Conservation (phyloP, 2,797 vertebrate genomes). For the Amazona finschi region DNA sequence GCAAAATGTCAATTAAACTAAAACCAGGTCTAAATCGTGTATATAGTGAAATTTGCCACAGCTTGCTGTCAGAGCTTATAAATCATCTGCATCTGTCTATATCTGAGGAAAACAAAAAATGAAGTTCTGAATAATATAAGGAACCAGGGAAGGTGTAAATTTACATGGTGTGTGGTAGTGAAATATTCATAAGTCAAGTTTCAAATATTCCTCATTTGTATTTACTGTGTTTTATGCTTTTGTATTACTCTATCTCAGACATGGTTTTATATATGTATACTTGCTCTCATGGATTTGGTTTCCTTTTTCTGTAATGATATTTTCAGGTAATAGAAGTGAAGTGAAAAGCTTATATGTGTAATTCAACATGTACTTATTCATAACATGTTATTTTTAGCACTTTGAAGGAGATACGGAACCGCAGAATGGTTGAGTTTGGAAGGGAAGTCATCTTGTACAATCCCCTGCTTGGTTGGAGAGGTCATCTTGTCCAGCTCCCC, state of each 20-base stretch:
- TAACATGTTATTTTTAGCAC: not conserved
- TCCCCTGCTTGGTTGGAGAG: not conserved
- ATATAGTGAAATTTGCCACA: not conserved
- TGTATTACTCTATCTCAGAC: not conserved
- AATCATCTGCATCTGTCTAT: not conserved
- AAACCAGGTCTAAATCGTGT: not conserved
- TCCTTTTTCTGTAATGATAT: not conserved
- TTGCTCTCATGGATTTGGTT: not conserved
- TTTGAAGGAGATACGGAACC: not conserved
- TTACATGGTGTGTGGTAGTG: not conserved
- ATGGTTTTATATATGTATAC: not conserved
- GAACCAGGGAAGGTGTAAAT: not conserved
- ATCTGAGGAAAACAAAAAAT: not conserved
- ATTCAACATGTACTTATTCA: not conserved
- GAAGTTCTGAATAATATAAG: not conserved
- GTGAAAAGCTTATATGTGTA: not conserved
- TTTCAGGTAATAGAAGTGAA: not conserved
- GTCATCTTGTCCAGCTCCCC: not conserved
- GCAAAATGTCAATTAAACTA: conserved; percentile 19
- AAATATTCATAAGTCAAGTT: not conserved
- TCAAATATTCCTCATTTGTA: not conserved
- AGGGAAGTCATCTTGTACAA: not conserved
- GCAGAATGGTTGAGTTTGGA: not conserved
- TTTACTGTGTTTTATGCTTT: not conserved
- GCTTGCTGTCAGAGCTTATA: not conserved